Conservation (phyloP, 2,113 vertebrate species). For the Patagioenas fasciata region DNA sequence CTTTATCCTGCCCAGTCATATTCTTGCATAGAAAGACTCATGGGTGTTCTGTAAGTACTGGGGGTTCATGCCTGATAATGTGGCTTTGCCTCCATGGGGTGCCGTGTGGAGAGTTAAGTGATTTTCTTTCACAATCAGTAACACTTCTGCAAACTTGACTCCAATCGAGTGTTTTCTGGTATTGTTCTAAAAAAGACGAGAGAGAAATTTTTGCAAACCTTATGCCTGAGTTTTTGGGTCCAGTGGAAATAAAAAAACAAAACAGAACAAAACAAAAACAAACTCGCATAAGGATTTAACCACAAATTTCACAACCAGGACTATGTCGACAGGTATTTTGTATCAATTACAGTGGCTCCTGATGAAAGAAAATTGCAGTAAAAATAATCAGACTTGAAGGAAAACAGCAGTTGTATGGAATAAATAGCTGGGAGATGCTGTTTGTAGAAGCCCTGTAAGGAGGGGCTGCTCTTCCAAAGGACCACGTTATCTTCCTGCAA, state of each 20-base stretch:
- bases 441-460: neutral
- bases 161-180: neutral
- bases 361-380: constrained; percentile 39
- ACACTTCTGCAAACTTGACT: neutral
- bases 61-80: neutral
- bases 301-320: neutral
- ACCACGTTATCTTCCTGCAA: neutral
- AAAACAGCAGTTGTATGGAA: neutral
- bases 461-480: neutral
- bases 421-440: neutral
- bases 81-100: neutral
- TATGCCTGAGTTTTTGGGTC: neutral
- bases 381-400: constrained; percentile 10
- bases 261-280: too few relatives aligned
- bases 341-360: constrained; percentile 32
- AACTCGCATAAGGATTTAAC: neutral
- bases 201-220: neutral
- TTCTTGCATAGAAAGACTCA: neutral
- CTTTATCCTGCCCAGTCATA: neutral
- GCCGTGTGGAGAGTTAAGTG: neutral
- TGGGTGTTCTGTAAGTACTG: neutral
- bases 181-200: neutral
- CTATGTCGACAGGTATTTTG: neutral
- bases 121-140: neutral
- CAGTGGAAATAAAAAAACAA: neutral